Evolutionary conservation across 2,113 vertebrate species (phyloP).

Genomic region (Geococcyx californianus): DNA sequence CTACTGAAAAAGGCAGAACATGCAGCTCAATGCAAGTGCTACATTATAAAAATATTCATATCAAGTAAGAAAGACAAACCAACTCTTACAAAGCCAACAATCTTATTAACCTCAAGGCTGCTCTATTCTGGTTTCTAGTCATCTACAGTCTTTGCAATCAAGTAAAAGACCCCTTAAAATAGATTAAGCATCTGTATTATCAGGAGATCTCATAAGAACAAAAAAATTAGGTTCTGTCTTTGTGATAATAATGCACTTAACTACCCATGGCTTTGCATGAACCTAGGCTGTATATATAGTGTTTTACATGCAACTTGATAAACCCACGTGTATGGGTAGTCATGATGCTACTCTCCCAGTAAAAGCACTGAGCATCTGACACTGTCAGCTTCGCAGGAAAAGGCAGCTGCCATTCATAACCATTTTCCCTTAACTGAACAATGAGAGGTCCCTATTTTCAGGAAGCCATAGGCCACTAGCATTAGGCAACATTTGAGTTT

Average conservation of each 20-base stretch:
- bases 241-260: background rate
- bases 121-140: background rate
- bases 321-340: background rate
- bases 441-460: background rate
- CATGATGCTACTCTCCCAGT: background rate
- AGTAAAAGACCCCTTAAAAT: background rate
- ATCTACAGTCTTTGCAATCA: background rate
- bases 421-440: background rate
- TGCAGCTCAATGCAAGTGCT: background rate
- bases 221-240: background rate
- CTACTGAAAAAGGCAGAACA: background rate
- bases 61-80: background rate
- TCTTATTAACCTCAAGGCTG: background rate
- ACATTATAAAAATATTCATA: background rate
- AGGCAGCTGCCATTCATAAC: background rate
- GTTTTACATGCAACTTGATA: background rate
- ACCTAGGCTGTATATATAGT: background rate
- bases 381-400: background rate
- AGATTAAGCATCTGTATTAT: background rate
- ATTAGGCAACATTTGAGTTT: conserved; percentile 3
- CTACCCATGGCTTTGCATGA: background rate
- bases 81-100: background rate
- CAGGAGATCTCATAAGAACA: background rate
- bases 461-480: background rate
- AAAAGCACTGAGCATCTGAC: background rate